phyloP scores from a whole-genome alignment of 1,140 invertebrate genomes.

The Macrotrachela quadricornifera region DNA sequence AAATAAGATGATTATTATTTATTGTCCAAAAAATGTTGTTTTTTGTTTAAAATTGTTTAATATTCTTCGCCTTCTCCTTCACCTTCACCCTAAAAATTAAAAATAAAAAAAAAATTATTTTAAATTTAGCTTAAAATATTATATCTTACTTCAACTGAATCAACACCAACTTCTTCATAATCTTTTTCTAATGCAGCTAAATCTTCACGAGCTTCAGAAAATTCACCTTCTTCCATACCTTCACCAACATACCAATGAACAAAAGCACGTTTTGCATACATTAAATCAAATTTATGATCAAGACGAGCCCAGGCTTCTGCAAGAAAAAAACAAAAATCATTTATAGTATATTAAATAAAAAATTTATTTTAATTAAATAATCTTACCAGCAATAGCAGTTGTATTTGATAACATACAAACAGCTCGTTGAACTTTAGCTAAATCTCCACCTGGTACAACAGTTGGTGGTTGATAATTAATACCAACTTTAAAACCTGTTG shows the following conservation, averaged over 20 bases:
- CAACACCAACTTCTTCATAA: conserved; percentile 13
- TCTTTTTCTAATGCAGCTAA: conserved; percentile 15
- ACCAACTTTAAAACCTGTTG: conserved; percentile 34
- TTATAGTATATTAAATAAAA: no score
- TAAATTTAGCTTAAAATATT: no score
- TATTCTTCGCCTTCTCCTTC: conserved; percentile 10
- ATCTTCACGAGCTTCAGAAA: conserved; percentile 19
- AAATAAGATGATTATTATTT: no score
- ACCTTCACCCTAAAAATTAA: neutral
- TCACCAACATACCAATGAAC: conserved; percentile 27
- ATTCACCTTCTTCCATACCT: conserved; percentile 33
- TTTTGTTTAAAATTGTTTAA: neutral
- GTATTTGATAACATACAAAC: conserved; percentile 58
- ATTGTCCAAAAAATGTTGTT: no score
- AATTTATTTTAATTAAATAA: no score
- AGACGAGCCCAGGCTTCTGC: conserved; percentile 50
- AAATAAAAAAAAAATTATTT: no score
- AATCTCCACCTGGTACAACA: conserved; percentile 48
- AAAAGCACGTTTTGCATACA: conserved; percentile 13
- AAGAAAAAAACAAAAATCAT: no score
- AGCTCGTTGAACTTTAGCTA: conserved; percentile 38
- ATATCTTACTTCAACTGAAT: conserved; percentile 6
- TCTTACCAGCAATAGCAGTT: conserved; percentile 44
- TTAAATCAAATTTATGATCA: conserved; percentile 18
- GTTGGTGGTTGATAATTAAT: conserved; percentile 55